Conservation (phyloP, 1,140 invertebrate species). For the Mesaphorura yosii region DNA sequence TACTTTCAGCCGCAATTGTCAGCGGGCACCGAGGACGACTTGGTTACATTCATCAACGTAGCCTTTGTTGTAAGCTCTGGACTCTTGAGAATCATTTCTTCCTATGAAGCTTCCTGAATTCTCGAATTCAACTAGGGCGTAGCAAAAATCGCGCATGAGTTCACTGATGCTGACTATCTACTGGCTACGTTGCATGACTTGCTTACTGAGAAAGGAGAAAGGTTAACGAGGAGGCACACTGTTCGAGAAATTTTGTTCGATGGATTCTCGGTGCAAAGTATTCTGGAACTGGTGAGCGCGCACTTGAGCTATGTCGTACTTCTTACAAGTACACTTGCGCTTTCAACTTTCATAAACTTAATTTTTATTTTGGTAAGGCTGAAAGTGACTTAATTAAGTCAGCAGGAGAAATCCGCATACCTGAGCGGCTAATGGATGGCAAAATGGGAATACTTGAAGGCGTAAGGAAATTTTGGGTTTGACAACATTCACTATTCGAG, state of each 20-base stretch:
- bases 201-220: conserved; percentile 6
- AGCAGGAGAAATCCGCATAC: conserved; percentile 4
- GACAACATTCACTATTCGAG: neutral
- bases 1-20: conserved; percentile 13
- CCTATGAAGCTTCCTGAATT: neutral
- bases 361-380: too few relatives aligned
- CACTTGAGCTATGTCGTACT: too few relatives aligned
- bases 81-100: neutral
- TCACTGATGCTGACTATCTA: neutral
- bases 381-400: too few relatives aligned
- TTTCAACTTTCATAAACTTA: too few relatives aligned
- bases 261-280: neutral
- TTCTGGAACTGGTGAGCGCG: conserved; percentile 4
- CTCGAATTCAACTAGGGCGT: neutral
- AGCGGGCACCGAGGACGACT: conserved; percentile 6
- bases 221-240: neutral
- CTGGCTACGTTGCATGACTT: conserved; percentile 3
- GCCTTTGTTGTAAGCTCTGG: conserved; percentile 8
- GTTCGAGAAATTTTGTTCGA: conserved; percentile 5
- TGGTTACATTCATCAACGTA: conserved; percentile 16
- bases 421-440: conserved; percentile 8
- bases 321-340: too few relatives aligned
- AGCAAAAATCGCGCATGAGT: conserved; percentile 2
- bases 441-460: conserved; percentile 13
- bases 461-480: conserved; percentile 1